Evolutionary conservation across 2,888 invertebrate genomes (phyloP).

Genomic region (Mesochorus sp.): DNA sequence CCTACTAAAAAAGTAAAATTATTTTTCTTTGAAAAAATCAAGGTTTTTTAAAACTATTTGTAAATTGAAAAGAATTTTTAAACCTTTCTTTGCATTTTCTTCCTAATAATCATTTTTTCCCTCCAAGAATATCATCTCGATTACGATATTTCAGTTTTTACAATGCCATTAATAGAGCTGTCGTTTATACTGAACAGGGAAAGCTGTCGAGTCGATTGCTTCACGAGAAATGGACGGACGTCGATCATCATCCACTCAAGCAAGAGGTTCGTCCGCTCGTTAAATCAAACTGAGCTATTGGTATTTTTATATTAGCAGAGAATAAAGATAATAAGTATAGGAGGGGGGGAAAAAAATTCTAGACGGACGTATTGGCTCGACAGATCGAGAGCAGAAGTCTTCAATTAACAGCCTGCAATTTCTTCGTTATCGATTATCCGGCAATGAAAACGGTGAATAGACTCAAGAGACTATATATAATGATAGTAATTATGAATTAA

Average conservation of each 20-base stretch:
- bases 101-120: not conserved
- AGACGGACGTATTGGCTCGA: conserved; percentile 55
- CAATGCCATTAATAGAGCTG: not conserved
- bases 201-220: conserved; percentile 57
- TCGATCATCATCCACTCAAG: conserved; percentile 63
- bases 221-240: conserved; percentile 57
- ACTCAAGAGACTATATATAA: conserved; percentile 4
- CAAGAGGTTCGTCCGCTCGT: conserved; percentile 57
- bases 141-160: too few relatives aligned
- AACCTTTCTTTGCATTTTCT: not conserved
- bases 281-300: not conserved
- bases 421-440: conserved; percentile 64
- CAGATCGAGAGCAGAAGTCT: conserved; percentile 59
- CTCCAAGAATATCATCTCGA: not conserved
- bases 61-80: too few relatives aligned
- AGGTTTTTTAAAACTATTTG: too few relatives aligned
- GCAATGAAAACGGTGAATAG: conserved; percentile 61
- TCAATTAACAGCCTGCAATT: conserved; percentile 61
- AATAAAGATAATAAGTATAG: conserved; percentile 7
- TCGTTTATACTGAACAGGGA: conserved; percentile 41
- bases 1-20: too few relatives aligned
- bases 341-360: conserved; percentile 40
- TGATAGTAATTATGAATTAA: not conserved
- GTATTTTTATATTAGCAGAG: not conserved
- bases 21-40: too few relatives aligned